These are phyloP conservation scores for Cantharis nigra DNA, from an alignment of 2,888 invertebrate species.

Conservation along the genomic window DNA sequence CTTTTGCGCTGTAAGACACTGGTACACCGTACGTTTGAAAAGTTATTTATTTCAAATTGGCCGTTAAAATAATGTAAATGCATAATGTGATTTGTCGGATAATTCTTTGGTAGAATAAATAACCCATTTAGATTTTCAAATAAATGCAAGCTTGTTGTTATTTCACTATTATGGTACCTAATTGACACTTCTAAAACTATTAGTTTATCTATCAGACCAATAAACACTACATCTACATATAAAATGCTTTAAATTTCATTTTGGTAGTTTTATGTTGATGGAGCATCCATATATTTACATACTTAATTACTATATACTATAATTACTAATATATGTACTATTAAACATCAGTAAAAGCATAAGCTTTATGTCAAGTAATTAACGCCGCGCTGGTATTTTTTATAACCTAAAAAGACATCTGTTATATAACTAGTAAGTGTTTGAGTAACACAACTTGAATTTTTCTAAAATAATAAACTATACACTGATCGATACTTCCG, in stretches of 20 bases:
- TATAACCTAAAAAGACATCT: not conserved
- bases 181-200: slow-evolving; percentile 1
- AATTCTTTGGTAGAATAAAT: slow-evolving; percentile 25
- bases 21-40: slow-evolving; percentile 26
- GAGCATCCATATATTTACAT: not conserved
- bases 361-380: not conserved
- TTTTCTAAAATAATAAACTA: too few relatives aligned
- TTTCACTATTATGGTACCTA: not conserved
- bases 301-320: not conserved
- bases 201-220: not conserved
- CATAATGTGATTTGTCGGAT: slow-evolving; percentile 31
- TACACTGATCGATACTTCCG: too few relatives aligned
- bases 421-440: not conserved
- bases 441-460: not conserved
- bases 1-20: slow-evolving; percentile 35
- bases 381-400: not conserved
- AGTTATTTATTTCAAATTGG: slow-evolving; percentile 32
- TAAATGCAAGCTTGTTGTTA: slow-evolving; percentile 11
- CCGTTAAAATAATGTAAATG: slow-evolving; percentile 31
- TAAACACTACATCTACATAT: not conserved
- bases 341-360: not conserved
- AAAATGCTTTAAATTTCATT: not conserved
- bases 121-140: slow-evolving; percentile 21
- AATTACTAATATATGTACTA: too few relatives aligned
- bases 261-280: not conserved